Evolutionary conservation across 2,888 invertebrate species (phyloP).

Genomic region (Automeris io): DNA sequence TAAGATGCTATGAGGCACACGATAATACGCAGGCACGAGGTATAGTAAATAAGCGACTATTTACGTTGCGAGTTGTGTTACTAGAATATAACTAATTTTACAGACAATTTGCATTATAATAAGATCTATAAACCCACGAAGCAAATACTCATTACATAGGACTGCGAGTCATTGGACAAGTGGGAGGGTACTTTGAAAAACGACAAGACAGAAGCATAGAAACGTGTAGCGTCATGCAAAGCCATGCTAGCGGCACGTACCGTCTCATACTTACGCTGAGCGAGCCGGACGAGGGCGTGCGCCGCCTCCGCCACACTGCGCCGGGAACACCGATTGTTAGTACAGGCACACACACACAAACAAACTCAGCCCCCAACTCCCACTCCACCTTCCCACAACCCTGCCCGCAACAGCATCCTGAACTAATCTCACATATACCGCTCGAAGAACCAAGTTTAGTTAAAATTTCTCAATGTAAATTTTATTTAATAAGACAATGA

Average conservation of each 20-base stretch:
- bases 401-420: neutral
- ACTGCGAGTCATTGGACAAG: no score
- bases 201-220: constrained; percentile 1
- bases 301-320: constrained; percentile 80
- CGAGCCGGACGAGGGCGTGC: constrained; percentile 93
- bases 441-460: no score
- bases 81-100: no score
- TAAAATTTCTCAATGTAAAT: no score
- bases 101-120: no score
- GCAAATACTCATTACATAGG: no score
- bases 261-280: constrained; percentile 88
- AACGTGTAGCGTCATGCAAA: constrained; percentile 27
- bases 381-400: constrained; percentile 4
- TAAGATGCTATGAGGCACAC: no score
- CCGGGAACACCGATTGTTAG: constrained; percentile 41
- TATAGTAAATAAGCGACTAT: no score
- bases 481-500: no score
- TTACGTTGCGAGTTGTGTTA: no score
- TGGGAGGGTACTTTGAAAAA: constrained; percentile 8
- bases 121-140: no score
- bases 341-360: constrained; percentile 23
- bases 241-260: constrained; percentile 27
- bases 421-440: neutral
- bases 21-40: no score
- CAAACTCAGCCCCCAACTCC: constrained; percentile 16